Evolutionary conservation across 2,113 vertebrate genomes (phyloP), one percentile per base, ranked within the genome.

Genomic region (Aptenodytes forsteri): DNA sequence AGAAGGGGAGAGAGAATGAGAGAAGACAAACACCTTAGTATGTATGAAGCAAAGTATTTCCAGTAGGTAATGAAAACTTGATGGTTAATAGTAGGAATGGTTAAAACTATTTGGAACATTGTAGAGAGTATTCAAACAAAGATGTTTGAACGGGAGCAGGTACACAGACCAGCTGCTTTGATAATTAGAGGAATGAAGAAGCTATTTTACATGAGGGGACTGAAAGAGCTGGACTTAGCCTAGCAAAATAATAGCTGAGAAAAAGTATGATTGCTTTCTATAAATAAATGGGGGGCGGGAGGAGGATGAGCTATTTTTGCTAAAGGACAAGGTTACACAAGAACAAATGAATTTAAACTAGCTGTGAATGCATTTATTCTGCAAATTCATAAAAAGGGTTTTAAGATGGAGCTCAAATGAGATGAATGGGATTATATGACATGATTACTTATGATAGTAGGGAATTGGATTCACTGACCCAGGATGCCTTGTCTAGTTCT

Each of bases 401-500:
- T 97, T 95, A 94, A 87, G 83, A 91, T 79, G 78, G 77, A 95
- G 80, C 87, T 95, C 80, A 95, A 89, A 97, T 84, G 72, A 95
- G 91, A 96, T 96, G 96, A 96, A 93, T 94, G 87, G 89, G 89
- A 96, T 97, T 96, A 95, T 89, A 95, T 87, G 93, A 95, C 87
- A 91, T 96, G 96, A 96, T 96, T 96, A 96, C 83, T 96, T 96
- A 91, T 62, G 94, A 96, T 96, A 89, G 77, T 77, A 84, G 84
- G 61, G 96, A 94, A 94, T 94, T 96, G 91, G 75, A 96, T 94
- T 95, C 89, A 95, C 61, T 96, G 97, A 96, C 96, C 97, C 96
- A 95, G 73, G 83, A 91, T 95, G 84, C 84, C 84, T 96, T 69
- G 52, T 91, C 69, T 84, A 75, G 94, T 89, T 91, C 65, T 93